A percentile compares a stretch with the other conserved stretches of the same genome.
phyloP scores from a whole-genome alignment of 2,888 invertebrate genomes.

The Pyrochroa serraticornis region DNA sequence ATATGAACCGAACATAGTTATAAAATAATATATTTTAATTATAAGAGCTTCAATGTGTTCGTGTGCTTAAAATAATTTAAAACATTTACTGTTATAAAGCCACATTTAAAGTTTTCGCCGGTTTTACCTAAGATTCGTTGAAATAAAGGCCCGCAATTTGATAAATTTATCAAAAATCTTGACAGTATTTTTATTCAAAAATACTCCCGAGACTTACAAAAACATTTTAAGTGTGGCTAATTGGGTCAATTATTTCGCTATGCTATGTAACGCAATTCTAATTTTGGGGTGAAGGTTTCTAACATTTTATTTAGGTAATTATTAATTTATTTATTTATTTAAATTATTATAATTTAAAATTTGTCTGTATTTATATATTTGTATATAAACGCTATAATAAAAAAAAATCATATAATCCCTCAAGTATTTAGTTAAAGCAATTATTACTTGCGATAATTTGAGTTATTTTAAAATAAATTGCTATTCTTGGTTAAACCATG shows the following conservation, averaged over 20 bases:
- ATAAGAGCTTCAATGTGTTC: too few relatives aligned
- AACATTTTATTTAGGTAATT: slow-evolving; percentile 10
- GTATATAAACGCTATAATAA: slow-evolving; percentile 16
- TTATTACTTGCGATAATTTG: too few relatives aligned
- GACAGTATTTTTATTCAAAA: slow-evolving; percentile 3
- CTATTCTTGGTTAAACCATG: too few relatives aligned
- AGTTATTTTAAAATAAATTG: too few relatives aligned
- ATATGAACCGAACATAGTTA: too few relatives aligned
- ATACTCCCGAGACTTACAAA: neutral
- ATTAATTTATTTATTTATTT: slow-evolving; percentile 8
- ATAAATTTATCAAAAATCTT: slow-evolving; percentile 2
- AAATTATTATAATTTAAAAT: slow-evolving; percentile 8
- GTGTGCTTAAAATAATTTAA: too few relatives aligned
- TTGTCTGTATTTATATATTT: slow-evolving; percentile 15
- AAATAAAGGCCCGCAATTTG: neutral
- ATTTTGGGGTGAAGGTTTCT: slow-evolving; percentile 11
- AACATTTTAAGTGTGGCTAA: slow-evolving; percentile 17
- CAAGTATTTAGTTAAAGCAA: too few relatives aligned
- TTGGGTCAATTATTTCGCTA: slow-evolving; percentile 16
- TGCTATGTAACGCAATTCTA: slow-evolving; percentile 4
- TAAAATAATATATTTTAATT: neutral
- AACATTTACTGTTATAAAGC: too few relatives aligned
- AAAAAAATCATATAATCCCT: neutral
- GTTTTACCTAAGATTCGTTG: too few relatives aligned
- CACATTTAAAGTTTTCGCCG: too few relatives aligned